phyloP scores from a whole-genome alignment of 2,797 vertebrate species.

The Catharus ustulatus region DNA sequence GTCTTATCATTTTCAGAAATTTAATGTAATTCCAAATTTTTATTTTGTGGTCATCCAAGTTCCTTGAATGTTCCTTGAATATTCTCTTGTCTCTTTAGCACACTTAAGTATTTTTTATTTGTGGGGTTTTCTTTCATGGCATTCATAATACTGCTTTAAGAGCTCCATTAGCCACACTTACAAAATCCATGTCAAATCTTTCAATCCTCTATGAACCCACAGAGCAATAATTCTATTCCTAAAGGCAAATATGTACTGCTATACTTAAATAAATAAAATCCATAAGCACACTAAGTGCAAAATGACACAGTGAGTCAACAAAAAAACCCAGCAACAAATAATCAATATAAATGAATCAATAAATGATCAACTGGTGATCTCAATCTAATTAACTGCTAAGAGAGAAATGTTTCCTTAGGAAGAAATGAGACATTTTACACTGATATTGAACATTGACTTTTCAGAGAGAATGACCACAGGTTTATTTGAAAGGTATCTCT shows the following conservation, averaged over 20 bases:
- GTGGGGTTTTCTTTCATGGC: neutral
- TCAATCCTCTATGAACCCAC: neutral
- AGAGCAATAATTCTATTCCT: neutral
- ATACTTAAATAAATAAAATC: neutral
- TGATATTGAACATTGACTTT: constrained; percentile 29
- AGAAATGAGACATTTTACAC: constrained; percentile 23
- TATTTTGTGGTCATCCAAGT: neutral
- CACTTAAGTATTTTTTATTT: neutral
- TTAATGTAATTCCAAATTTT: constrained; percentile 14
- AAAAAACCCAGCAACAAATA: neutral
- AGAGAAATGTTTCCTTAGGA: neutral
- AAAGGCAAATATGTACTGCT: neutral
- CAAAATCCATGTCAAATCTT: neutral
- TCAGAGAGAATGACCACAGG: constrained; percentile 7
- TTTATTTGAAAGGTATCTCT: constrained; percentile 40
- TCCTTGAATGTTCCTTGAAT: constrained; percentile 17
- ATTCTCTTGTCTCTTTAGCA: neutral
- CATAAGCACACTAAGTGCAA: neutral
- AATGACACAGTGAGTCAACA: neutral
- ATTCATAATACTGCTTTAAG: neutral
- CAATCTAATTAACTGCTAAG: neutral
- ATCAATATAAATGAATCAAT: constrained; percentile 14
- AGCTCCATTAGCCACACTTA: neutral
- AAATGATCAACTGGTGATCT: constrained; percentile 11
- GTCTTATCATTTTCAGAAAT: constrained; percentile 31